phyloP scores from a whole-genome alignment of 2,888 invertebrate genomes.

The Spisula subtruncata region DNA sequence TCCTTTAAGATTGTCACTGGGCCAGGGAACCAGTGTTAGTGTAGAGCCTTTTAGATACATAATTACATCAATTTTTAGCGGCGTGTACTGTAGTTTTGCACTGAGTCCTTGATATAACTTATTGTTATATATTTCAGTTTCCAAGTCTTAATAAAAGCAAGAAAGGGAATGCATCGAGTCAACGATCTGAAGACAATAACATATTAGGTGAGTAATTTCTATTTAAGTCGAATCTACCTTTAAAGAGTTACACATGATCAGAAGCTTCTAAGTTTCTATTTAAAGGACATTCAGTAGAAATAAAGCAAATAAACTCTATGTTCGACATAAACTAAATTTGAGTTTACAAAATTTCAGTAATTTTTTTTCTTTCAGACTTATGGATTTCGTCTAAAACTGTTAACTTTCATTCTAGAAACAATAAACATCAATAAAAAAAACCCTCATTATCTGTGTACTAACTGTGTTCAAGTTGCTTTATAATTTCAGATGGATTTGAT shows the following conservation, averaged over 20 bases:
- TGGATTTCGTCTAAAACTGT: too few species aligned
- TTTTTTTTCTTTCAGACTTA: too few species aligned
- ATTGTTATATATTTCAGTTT: neutral
- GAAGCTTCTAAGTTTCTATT: too few species aligned
- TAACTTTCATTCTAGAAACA: neutral
- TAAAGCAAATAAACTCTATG: too few species aligned
- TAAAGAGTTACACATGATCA: neutral
- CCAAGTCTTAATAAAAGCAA: neutral
- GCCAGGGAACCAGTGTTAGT: too few species aligned
- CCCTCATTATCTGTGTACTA: neutral
- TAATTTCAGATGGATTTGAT: constrained; percentile 17
- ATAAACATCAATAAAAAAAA: neutral
- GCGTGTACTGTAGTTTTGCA: too few species aligned
- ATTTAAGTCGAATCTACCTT: neutral
- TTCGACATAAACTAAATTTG: neutral
- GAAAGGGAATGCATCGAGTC: neutral
- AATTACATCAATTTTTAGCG: too few species aligned
- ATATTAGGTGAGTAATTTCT: neutral
- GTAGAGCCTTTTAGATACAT: too few species aligned
- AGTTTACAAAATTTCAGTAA: neutral
- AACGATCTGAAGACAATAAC: neutral
- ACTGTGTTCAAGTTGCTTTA: neutral
- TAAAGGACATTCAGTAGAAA: too few species aligned
- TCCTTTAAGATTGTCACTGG: too few species aligned
- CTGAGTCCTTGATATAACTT: neutral